Conservation (phyloP, 37 sponge, comb jelly and placozoan genomes). For the Spongia lamella region DNA sequence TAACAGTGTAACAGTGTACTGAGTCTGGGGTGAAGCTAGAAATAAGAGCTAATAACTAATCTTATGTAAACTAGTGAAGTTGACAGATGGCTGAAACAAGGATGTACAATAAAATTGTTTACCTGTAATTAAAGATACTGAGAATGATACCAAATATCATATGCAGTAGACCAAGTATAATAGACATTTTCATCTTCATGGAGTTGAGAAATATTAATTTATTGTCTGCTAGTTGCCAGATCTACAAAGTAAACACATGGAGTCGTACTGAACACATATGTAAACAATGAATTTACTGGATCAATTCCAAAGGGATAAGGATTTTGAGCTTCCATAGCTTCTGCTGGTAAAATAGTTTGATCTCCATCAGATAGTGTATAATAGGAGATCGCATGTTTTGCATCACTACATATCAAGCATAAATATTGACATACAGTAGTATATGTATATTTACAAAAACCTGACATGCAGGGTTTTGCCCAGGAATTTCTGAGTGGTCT, state of each 20-base stretch:
- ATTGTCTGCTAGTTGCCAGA: constrained; percentile 77
- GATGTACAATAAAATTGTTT: neutral
- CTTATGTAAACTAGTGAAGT: neutral
- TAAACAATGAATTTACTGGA: constrained; percentile 50
- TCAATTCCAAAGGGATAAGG: constrained; percentile 85
- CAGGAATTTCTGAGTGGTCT: no score
- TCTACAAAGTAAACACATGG: constrained; percentile 22
- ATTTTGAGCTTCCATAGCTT: constrained; percentile 20
- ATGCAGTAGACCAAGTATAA: constrained; percentile 73
- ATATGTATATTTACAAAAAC: neutral
- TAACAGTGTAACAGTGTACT: no score
- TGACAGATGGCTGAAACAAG: neutral
- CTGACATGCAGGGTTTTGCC: no score
- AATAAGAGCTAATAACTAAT: no score
- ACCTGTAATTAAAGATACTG: constrained; percentile 68
- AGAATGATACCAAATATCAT: constrained; percentile 84
- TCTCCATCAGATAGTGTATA: no score
- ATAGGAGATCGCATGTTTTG: neutral
- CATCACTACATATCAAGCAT: neutral
- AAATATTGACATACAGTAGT: no score
- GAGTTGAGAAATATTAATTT: constrained; percentile 73
- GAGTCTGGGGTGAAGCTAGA: no score
- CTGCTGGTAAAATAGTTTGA: constrained; percentile 36
- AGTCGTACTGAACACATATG: neutral
- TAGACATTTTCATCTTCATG: constrained; percentile 87